These are phyloP conservation scores for Coelopa pilipes DNA, from an alignment of 2,888 invertebrate species.

Conservation along the genomic window DNA sequence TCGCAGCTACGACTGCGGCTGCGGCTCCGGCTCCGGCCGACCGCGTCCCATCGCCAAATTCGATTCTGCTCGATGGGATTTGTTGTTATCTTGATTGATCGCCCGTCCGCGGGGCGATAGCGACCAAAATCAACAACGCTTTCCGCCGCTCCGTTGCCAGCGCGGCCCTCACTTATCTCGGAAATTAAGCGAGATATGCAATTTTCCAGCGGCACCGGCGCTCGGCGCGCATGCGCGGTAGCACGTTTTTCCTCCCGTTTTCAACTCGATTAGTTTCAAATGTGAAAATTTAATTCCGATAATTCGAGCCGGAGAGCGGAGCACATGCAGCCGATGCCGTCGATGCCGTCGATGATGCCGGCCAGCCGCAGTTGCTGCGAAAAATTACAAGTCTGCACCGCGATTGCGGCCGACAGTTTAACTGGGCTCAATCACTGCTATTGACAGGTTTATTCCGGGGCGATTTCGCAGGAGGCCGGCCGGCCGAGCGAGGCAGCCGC, in stretches of 20 bases:
- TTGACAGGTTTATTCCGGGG: conserved; percentile 31
- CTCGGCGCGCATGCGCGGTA: conserved; percentile 16
- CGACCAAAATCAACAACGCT: neutral
- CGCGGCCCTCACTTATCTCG: conserved; percentile 7
- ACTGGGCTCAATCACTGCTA: conserved; percentile 30
- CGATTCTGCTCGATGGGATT: conserved; percentile 1
- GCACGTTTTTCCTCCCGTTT: conserved; percentile 24
- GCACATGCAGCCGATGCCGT: neutral
- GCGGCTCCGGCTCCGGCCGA: no score
- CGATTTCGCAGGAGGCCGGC: neutral
- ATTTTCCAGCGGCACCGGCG: neutral
- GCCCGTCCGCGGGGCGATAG: neutral
- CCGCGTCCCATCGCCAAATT: neutral
- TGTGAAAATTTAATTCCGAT: conserved; percentile 51
- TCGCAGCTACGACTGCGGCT: no score
- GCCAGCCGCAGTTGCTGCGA: neutral
- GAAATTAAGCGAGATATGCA: conserved; percentile 10
- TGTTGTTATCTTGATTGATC: conserved; percentile 31
- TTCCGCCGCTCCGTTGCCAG: neutral
- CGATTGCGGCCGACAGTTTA: conserved; percentile 30
- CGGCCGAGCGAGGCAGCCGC: neutral
- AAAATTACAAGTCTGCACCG: conserved; percentile 23
- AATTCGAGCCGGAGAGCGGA: conserved; percentile 54
- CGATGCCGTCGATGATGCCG: neutral
- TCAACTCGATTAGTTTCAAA: conserved; percentile 39